Evolutionary conservation across 2,113 vertebrate genomes (phyloP), one percentile per base, ranked within the genome.

Genomic region (Mormoops blainvillei): DNA sequence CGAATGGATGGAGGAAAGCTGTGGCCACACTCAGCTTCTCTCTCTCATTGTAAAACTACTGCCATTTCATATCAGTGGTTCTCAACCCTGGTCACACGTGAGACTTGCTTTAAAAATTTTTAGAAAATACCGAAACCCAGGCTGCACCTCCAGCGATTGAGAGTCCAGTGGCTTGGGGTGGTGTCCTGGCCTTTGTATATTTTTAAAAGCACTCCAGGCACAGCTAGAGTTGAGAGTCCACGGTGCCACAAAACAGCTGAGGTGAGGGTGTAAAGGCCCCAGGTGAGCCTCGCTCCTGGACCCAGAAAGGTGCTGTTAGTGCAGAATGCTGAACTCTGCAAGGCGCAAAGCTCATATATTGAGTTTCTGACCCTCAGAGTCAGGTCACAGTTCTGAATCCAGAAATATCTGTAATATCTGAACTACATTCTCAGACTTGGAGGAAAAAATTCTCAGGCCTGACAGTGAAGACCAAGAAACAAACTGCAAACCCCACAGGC

Each of bases 291-390:
- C 88, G 61, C 83, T 80, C 26, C 65, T 38, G 45, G 13, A 67
- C 13, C 28, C 36, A 50, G 63, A 81, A 48, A 83, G 94, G 78
- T 67, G 74, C 91, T 92, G 70, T 80, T 56, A 94, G 58, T 38
- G 16, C 13, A 58, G 33, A 94, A 74, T 67, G 96, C 68, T 87
- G 88, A 84, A 68, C 50, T 76, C 65, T 52, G 54, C 48, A 52
- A 86, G 94, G n/a, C 54, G 43, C 76, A 96, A 71, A 87, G 74
- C 15, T 91, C 26, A 83, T 45, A 84, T 81, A 94, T 11, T 85
- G 91, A 87, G 56, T 90, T 83, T 94, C 33, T 94, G 82, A 95
- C 41, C 24, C 56, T 94, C 12, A 11, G 71, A 71, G 52, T 93
- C 61, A 84, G 71, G 67, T 93, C 68, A 89, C 1, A 38, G 67